Evolutionary conservation across 2,888 invertebrate genomes (phyloP).

Genomic region (Drosophila basisetae): DNA sequence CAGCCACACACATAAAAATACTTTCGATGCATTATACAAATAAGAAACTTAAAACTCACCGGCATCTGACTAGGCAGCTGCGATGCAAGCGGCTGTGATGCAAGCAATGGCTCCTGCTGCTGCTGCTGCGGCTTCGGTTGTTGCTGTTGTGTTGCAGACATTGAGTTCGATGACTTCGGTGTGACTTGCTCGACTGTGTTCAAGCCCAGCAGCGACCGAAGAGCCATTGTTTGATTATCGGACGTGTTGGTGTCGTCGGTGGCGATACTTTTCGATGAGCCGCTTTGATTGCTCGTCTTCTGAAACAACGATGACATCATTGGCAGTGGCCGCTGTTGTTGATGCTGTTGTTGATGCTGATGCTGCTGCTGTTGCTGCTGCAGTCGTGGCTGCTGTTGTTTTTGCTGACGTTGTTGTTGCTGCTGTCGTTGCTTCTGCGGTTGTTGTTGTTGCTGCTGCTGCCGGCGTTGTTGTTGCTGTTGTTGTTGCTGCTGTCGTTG

Average conservation of each 20-base stretch:
- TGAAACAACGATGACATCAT: neutral
- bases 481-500: neutral
- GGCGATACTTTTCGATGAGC: neutral
- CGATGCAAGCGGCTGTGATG: neutral
- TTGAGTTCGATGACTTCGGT: neutral
- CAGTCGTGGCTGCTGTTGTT: neutral
- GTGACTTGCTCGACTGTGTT: neutral
- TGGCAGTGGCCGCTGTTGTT: neutral
- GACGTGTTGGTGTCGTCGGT: slow-evolving; percentile 30
- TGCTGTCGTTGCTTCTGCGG: neutral
- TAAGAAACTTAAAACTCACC: slow-evolving; percentile 28
- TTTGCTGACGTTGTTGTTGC: neutral
- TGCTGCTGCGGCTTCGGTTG: neutral
- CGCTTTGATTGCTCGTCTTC: neutral
- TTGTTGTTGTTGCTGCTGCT: neutral
- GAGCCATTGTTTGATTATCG: slow-evolving; percentile 55
- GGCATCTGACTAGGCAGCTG: slow-evolving; percentile 40
- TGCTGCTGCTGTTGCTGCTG: neutral
- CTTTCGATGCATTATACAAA: neutral
- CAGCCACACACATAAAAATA: neutral
- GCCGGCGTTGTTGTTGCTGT: neutral
- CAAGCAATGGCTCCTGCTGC: neutral
- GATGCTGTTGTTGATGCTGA: neutral
- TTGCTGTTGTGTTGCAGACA: neutral
- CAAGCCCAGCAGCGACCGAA: slow-evolving; percentile 68